Base-by-base conservation (phyloP, 2,888 invertebrate genomes). In the Perithous albicinctus region DNA sequence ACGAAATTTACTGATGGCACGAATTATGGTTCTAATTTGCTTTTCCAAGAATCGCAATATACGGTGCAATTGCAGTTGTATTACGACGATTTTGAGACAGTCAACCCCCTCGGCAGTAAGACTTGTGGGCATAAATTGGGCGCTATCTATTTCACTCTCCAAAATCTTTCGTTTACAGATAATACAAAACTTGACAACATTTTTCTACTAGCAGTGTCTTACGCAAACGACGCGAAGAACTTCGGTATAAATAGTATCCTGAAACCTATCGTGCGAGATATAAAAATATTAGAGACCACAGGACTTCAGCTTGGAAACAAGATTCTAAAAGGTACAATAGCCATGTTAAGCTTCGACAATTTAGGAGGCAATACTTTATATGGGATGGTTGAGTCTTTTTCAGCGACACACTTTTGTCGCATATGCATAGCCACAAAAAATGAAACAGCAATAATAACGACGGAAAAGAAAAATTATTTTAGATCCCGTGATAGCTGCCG, bases 331-430 rank as follows among this genome's bases (percentile, higher is more conserved):
- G 67, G 67, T 20, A 67, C 51, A 6, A 18, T 67, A 20, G 2
- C 12, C n/a, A 10, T 12, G n/a, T 23, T 46, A 41, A 51, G 46
- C 46, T 66, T 46, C 43, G 80, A 83, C 23, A 83, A 83, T 43
- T 72, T 83, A 59, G 83, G 78, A 1, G 77, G 78, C 1, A 80
- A 80, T 59, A 51, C 8, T 5, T 61, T 74, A 59, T 66, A 66
- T 8, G 80, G 78, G 18, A 72, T 80, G 3, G 51, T 66, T 8
- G 80, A 78, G 48, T 78, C 70, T 8, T 83, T 80, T 46, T 8
- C 23, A 12, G 80, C 80, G 48, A 74, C 1, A 4, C 0, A 48
- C 7, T 48, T 48, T 18, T 48, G 46, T 7, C 46, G 15, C 2
- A 6, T 48, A 5, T 80, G 80, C 35, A 78, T 48, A 59, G 70